Percentiles rank a stretch among this genome's conserved stretches.
These are phyloP conservation scores for Drosophila baimaii DNA, from an alignment of 1,140 invertebrate species.

Conservation along the genomic window DNA sequence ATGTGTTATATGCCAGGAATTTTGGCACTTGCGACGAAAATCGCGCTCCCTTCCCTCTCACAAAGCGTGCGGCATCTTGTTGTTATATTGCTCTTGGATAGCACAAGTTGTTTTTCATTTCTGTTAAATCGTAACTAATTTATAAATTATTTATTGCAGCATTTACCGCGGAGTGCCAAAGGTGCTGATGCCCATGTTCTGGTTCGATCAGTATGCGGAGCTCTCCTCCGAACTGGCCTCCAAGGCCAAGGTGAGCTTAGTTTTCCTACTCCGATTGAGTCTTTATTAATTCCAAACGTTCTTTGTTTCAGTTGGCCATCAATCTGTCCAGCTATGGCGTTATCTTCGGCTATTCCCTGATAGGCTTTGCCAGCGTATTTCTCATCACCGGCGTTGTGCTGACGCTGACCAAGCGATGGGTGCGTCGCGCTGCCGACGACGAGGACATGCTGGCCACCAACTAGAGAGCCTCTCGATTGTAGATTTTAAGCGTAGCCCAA, in stretches of 20 bases:
- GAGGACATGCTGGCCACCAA: slow-evolving; percentile 74
- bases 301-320: slow-evolving; percentile 77
- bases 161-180: slow-evolving; percentile 86
- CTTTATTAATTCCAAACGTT: background rate
- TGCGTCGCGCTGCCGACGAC: slow-evolving; percentile 71
- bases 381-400: slow-evolving; percentile 70
- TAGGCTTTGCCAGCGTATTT: slow-evolving; percentile 85
- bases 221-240: slow-evolving; percentile 86
- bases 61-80: no score
- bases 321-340: slow-evolving; percentile 85
- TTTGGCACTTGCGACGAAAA: no score
- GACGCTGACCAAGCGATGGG: slow-evolving; percentile 84
- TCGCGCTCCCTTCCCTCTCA: no score
- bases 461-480: slow-evolving; percentile 5
- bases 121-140: background rate
- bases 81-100: no score
- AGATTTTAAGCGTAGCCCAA: slow-evolving; percentile 52
- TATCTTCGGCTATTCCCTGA: slow-evolving; percentile 85
- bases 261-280: background rate
- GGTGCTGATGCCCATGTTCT: slow-evolving; percentile 88
- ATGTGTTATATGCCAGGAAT: no score
- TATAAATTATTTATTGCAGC: slow-evolving; percentile 67
- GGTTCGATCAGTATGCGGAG: slow-evolving; percentile 89
- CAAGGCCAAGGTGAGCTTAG: slow-evolving; percentile 85
- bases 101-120: no score